A percentile compares a stretch with the other conserved stretches of the same genome.
phyloP scores from a whole-genome alignment of 2,113 vertebrate species.

The Crotalus viridis region DNA sequence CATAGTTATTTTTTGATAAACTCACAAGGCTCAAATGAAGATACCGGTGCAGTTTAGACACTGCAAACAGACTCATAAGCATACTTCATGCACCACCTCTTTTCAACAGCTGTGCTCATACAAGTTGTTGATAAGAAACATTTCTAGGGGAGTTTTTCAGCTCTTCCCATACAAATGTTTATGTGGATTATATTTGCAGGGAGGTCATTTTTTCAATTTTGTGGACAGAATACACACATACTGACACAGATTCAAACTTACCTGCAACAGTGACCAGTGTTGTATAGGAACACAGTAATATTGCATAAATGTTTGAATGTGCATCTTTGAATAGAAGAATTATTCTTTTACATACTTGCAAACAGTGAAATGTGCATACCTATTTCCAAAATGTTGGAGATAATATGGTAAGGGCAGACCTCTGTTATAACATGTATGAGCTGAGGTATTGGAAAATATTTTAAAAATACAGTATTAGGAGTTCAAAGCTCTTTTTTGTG shows the following conservation, averaged over 20 bases:
- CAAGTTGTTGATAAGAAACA: not conserved
- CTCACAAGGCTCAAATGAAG: not conserved
- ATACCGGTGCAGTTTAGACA: not conserved
- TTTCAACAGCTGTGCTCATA: not conserved
- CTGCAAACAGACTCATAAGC: not conserved
- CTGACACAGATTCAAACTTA: not conserved
- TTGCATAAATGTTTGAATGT: not conserved
- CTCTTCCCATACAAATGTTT: not conserved
- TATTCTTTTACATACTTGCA: not conserved
- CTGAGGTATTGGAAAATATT: not conserved
- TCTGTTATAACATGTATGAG: not conserved
- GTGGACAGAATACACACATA: not conserved
- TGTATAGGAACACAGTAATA: not conserved
- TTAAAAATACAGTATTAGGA: not conserved
- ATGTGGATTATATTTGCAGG: not conserved
- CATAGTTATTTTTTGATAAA: not conserved
- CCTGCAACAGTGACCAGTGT: not conserved
- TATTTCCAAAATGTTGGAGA: not conserved
- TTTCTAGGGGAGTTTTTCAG: not conserved
- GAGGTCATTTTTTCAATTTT: not conserved
- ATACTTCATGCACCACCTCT: not conserved
- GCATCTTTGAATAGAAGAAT: not conserved
- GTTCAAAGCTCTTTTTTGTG: not conserved
- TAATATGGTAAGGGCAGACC: not conserved
- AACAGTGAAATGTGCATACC: not conserved